Evolutionary conservation across 64 coral and sea anemone genomes (phyloP).

Genomic region (Pocillopora damicornis): DNA sequence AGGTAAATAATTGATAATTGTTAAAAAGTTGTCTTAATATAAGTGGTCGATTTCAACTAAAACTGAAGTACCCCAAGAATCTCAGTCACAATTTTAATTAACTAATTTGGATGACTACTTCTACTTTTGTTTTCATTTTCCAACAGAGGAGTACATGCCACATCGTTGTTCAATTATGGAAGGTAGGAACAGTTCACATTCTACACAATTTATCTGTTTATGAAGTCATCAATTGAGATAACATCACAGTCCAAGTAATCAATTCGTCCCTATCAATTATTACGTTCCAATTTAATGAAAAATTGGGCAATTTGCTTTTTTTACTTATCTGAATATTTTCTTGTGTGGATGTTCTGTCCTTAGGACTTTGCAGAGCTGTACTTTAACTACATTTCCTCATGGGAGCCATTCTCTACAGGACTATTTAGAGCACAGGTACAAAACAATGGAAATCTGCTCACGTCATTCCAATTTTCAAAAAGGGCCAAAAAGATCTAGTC

Average conservation of each 20-base stretch:
- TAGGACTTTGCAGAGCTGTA: slow-evolving; percentile 14
- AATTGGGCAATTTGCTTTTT: background rate
- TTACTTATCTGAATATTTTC: background rate
- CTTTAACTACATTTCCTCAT: slow-evolving; percentile 9
- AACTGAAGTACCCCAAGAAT: too few species aligned
- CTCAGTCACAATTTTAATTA: too few species aligned
- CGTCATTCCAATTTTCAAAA: too few species aligned
- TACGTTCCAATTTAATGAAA: background rate
- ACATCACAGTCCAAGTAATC: background rate
- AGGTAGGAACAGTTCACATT: slow-evolving; percentile 8
- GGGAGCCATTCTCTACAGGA: slow-evolving; percentile 23
- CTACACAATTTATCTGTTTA: background rate
- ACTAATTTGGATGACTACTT: too few species aligned
- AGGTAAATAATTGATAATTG: too few species aligned
- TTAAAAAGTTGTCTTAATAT: too few species aligned
- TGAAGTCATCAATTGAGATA: background rate
- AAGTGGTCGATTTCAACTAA: too few species aligned
- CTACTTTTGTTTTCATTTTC: background rate
- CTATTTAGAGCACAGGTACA: background rate
- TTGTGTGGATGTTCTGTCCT: background rate
- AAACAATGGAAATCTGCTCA: too few species aligned
- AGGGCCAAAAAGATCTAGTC: too few species aligned
- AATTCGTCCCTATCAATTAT: background rate
- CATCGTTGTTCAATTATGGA: slow-evolving; percentile 14
- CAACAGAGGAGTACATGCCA: background rate